phyloP scores from a whole-genome alignment of 1,140 invertebrate species.

The Campoletis sonorensis region DNA sequence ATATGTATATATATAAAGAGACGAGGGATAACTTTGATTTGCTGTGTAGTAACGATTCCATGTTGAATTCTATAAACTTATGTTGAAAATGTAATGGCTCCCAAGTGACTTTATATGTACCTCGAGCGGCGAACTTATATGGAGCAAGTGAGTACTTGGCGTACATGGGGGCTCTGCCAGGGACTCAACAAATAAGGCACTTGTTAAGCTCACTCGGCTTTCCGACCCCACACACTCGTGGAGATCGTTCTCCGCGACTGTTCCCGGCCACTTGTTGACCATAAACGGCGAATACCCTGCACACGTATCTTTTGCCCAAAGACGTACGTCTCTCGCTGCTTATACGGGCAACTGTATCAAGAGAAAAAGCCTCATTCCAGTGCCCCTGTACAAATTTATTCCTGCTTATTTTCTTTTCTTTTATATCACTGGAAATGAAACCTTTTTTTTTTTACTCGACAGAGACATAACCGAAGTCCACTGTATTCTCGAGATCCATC shows the following conservation, averaged over 20 bases:
- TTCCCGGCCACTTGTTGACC: slow-evolving; percentile 65
- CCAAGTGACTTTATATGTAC: slow-evolving; percentile 56
- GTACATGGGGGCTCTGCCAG: slow-evolving; percentile 37
- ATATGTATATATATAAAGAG: neutral
- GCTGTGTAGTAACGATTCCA: neutral
- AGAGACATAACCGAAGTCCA: neutral
- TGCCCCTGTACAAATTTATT: slow-evolving; percentile 39
- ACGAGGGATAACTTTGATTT: neutral
- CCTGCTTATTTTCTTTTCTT: neutral
- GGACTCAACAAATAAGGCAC: slow-evolving; percentile 69
- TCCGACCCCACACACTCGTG: slow-evolving; percentile 35
- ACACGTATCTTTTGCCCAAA: slow-evolving; percentile 42
- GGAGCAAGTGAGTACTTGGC: slow-evolving; percentile 45
- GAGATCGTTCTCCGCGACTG: slow-evolving; percentile 8
- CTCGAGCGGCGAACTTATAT: slow-evolving; percentile 45
- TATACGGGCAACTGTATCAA: slow-evolving; percentile 60
- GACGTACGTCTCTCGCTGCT: slow-evolving; percentile 41
- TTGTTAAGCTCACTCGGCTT: slow-evolving; percentile 63
- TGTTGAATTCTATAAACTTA: neutral
- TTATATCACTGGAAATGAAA: neutral
- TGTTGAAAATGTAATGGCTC: slow-evolving; percentile 21
- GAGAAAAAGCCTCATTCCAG: neutral
- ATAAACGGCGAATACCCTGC: slow-evolving; percentile 66
- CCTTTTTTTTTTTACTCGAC: neutral
- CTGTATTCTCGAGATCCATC: neutral